Evolutionary conservation across 1,140 invertebrate species (phyloP).

Genomic region (Drosophila ananassae): DNA sequence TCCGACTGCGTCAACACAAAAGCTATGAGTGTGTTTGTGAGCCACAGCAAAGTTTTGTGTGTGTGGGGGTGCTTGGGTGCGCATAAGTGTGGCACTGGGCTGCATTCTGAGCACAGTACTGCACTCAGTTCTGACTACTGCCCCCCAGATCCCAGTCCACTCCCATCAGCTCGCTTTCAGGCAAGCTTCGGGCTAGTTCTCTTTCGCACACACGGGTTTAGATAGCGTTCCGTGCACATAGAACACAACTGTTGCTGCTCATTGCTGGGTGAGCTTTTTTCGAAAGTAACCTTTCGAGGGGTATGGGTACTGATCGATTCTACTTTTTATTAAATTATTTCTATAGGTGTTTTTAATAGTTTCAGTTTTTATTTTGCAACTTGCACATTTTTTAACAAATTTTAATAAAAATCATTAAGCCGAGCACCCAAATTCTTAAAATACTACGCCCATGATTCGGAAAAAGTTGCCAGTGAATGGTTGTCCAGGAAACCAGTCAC

Average conservation of each 20-base stretch:
- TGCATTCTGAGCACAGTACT: constrained; percentile 63
- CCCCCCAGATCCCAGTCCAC: constrained; percentile 12
- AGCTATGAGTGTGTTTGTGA: constrained; percentile 45
- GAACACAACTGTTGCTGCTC: constrained; percentile 67
- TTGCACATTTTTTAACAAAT: too few species aligned
- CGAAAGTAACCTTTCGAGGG: background rate
- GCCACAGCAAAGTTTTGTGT: background rate
- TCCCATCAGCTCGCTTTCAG: constrained; percentile 1
- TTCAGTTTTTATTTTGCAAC: too few species aligned
- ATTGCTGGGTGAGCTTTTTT: constrained; percentile 37
- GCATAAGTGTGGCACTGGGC: constrained; percentile 52
- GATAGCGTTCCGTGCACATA: background rate
- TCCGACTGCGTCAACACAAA: constrained; percentile 70
- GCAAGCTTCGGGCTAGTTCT: background rate
- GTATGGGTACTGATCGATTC: background rate
- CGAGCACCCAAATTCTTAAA: background rate
- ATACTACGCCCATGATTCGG: constrained; percentile 16
- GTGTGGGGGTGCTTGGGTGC: constrained; percentile 29
- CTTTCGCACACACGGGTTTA: background rate
- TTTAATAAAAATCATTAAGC: background rate
- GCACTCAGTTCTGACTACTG: constrained; percentile 10
- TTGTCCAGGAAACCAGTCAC: constrained; percentile 31
- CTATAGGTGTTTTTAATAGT: too few species aligned
- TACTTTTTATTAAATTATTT: too few species aligned
- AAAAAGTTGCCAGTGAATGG: constrained; percentile 52